Evolutionary conservation across 37 sponge, comb jelly and placozoan genomes (phyloP).

Genomic region (Diacarnus erythraeanus): DNA sequence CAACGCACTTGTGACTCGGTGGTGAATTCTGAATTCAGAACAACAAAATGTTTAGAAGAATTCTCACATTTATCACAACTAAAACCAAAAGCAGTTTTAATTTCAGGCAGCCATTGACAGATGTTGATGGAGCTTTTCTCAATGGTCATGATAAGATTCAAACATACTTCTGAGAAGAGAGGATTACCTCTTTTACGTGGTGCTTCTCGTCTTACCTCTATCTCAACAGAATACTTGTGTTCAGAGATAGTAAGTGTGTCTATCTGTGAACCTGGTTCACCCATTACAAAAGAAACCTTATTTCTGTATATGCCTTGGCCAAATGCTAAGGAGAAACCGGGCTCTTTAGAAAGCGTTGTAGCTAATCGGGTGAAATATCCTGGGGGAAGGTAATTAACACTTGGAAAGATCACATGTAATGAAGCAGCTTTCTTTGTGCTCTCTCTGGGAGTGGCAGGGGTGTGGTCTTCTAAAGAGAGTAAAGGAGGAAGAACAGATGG

Average conservation of each 20-base stretch:
- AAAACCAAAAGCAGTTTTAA: conserved; percentile 2
- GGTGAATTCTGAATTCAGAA: neutral
- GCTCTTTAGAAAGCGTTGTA: conserved; percentile 4
- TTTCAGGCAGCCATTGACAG: conserved; percentile 14
- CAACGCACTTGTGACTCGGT: neutral
- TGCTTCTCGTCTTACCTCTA: neutral
- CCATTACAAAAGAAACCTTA: conserved; percentile 6
- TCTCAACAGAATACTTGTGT: neutral
- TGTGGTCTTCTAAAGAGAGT: neutral
- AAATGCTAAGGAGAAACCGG: neutral
- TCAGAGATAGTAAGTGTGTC: conserved; percentile 24
- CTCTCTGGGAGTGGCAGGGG: neutral
- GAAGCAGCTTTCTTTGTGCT: conserved; percentile 17
- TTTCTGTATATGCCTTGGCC: conserved; percentile 24
- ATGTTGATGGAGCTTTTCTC: neutral
- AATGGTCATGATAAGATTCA: neutral
- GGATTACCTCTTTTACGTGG: neutral
- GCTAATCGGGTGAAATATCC: conserved; percentile 53
- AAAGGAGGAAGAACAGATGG: conserved; percentile 18
- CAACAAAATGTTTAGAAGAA: neutral
- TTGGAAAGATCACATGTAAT: conserved; percentile 28
- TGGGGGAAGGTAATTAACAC: conserved; percentile 42
- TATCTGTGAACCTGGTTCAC: conserved; percentile 16
- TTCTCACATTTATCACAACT: conserved; percentile 9
- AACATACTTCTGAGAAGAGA: neutral